Conservation (phyloP, 2,888 invertebrate genomes). For the Hymenopus coronatus region DNA sequence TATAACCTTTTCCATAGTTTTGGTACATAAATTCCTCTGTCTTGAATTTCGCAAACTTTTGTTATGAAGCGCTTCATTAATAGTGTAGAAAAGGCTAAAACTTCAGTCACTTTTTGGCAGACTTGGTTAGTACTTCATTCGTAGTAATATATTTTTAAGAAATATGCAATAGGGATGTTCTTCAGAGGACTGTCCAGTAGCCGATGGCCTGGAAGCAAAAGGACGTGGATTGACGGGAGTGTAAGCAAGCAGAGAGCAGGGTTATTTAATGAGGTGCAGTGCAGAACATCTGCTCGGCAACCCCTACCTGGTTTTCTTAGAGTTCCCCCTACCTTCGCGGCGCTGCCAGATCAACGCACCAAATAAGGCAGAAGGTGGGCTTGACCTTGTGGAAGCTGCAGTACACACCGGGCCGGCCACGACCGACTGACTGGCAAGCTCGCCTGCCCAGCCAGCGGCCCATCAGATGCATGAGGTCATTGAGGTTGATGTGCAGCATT, state of each 20-base stretch:
- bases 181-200: neutral
- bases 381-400: neutral
- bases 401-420: neutral
- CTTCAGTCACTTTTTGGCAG: too few relatives aligned
- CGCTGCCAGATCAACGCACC: neutral
- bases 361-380: neutral
- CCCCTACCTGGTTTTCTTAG: neutral
- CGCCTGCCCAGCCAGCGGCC: too few relatives aligned
- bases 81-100: too few relatives aligned
- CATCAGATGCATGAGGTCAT: neutral
- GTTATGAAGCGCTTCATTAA: too few relatives aligned
- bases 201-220: neutral
- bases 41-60: too few relatives aligned
- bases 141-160: too few relatives aligned
- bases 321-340: neutral
- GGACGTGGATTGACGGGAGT: neutral
- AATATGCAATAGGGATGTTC: too few relatives aligned
- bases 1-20: too few relatives aligned
- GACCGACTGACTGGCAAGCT: too few relatives aligned
- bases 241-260: neutral
- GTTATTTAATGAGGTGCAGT: neutral
- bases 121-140: too few relatives aligned
- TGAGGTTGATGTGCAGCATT: neutral
- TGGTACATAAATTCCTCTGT: too few relatives aligned
- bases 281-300: neutral